Percentiles rank a stretch among this genome's conserved stretches.
These are phyloP conservation scores for Zaprionus obscuricornis DNA, from an alignment of 2,888 invertebrate genomes.

Conservation along the genomic window DNA sequence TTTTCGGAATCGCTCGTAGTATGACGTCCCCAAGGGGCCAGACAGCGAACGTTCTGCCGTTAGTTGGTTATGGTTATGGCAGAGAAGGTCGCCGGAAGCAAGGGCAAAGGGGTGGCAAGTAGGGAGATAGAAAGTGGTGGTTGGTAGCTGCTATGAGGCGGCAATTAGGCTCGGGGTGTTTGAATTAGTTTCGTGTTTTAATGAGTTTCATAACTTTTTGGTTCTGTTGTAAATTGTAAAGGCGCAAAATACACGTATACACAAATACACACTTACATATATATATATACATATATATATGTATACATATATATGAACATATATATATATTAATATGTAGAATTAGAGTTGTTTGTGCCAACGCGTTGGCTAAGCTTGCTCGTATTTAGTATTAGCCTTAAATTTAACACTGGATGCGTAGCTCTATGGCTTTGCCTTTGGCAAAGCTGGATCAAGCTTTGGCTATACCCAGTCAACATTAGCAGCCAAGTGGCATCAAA, in stretches of 20 bases:
- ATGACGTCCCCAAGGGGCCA: conserved; percentile 43
- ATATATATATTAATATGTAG: conserved; percentile 26
- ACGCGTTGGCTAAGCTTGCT: no score
- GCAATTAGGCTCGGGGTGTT: conserved; percentile 76
- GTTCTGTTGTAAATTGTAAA: conserved; percentile 76
- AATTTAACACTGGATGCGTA: no score
- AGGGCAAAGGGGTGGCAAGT: background rate
- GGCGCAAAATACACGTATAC: conserved; percentile 42
- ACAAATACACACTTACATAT: conserved; percentile 15
- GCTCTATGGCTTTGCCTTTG: conserved; percentile 44
- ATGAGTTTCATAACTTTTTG: conserved; percentile 76
- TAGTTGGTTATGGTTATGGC: no score
- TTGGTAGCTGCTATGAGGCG: conserved; percentile 56
- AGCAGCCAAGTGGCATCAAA: conserved; percentile 59
- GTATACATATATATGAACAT: background rate
- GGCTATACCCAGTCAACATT: conserved; percentile 66
- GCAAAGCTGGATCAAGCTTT: no score
- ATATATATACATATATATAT: background rate
- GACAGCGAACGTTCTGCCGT: background rate
- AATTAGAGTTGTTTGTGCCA: no score
- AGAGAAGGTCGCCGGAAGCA: no score
- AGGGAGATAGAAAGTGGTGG: conserved; percentile 27
- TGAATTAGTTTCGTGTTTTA: conserved; percentile 77
- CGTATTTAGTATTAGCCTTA: no score
- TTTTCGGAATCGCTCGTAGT: conserved; percentile 65